Conservation (phyloP, 2,113 vertebrate species). For the Pao palembangensis region DNA sequence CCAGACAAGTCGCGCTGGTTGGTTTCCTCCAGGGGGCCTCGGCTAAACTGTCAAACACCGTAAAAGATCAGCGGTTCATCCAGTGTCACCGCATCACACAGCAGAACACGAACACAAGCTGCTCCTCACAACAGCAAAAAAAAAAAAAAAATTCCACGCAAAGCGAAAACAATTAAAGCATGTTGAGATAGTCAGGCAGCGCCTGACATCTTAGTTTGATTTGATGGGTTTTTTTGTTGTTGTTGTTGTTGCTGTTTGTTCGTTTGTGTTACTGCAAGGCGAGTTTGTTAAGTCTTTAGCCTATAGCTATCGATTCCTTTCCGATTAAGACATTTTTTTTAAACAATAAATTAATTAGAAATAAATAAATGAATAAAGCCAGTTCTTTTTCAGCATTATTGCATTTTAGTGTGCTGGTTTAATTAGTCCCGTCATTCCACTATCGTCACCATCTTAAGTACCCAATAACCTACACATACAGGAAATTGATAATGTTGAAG, state of each 20-base stretch:
- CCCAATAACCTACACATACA: conserved; percentile 63
- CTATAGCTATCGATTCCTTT: neutral
- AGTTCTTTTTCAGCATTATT: neutral
- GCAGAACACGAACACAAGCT: conserved; percentile 14
- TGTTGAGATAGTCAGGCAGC: neutral
- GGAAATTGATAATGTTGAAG: conserved; percentile 71
- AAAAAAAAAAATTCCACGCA: conserved; percentile 19
- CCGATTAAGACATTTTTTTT: too few relatives aligned
- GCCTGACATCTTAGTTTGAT: too few relatives aligned
- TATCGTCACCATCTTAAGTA: conserved; percentile 16
- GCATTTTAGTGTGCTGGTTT: too few relatives aligned
- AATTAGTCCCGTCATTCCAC: neutral
- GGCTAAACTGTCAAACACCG: conserved; percentile 75
- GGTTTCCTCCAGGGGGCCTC: conserved; percentile 74
- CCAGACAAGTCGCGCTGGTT: conserved; percentile 85
- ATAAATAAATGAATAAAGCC: too few relatives aligned
- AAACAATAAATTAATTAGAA: too few relatives aligned
- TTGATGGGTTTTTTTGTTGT: too few relatives aligned
- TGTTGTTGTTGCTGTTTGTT: neutral
- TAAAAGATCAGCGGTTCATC: conserved; percentile 79
- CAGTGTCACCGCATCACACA: conserved; percentile 61
- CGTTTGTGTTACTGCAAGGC: too few relatives aligned
- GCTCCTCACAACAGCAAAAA: conserved; percentile 27
- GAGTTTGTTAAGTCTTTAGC: neutral
- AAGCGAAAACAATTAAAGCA: conserved; percentile 9